These are phyloP conservation scores for Graptemys geographica DNA, from an alignment of 2,797 vertebrate genomes.

Conservation along the genomic window DNA sequence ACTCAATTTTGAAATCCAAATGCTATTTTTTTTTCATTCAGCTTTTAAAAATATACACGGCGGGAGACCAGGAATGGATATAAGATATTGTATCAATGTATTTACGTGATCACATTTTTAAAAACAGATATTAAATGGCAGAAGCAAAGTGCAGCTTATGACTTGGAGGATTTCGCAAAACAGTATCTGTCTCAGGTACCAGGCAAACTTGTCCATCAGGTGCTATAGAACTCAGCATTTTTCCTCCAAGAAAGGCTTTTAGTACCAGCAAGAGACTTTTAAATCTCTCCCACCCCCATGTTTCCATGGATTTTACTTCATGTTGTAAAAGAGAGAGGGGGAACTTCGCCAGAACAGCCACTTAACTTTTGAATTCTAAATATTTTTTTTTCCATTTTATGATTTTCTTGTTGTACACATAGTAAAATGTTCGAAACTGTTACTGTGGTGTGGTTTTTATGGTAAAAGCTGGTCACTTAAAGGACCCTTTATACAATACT, in stretches of 20 bases:
- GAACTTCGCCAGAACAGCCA: not conserved
- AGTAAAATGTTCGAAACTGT: not conserved
- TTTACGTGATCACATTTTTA: not conserved
- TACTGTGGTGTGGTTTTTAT: not conserved
- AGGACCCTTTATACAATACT: not conserved
- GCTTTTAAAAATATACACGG: not conserved
- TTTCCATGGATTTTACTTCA: not conserved
- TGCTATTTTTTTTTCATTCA: not conserved
- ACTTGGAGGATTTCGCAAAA: not conserved
- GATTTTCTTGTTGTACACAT: not conserved
- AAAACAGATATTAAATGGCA: not conserved
- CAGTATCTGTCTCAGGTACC: not conserved
- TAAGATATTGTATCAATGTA: not conserved
- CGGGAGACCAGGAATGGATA: not conserved
- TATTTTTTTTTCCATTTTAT: not conserved
- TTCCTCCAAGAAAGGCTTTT: not conserved
- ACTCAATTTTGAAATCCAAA: not conserved
- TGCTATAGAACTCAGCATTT: not conserved
- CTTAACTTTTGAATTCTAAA: not conserved
- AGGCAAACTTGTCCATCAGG: not conserved
- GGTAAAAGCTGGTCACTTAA: not conserved
- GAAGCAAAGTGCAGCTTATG: not conserved
- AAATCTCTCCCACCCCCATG: not conserved
- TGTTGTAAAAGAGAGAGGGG: not conserved
- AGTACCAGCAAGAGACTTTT: not conserved